Percentiles rank a stretch among this genome's conserved stretches.
phyloP scores from a whole-genome alignment of 2,888 invertebrate species.

The Lottia gigantea region DNA sequence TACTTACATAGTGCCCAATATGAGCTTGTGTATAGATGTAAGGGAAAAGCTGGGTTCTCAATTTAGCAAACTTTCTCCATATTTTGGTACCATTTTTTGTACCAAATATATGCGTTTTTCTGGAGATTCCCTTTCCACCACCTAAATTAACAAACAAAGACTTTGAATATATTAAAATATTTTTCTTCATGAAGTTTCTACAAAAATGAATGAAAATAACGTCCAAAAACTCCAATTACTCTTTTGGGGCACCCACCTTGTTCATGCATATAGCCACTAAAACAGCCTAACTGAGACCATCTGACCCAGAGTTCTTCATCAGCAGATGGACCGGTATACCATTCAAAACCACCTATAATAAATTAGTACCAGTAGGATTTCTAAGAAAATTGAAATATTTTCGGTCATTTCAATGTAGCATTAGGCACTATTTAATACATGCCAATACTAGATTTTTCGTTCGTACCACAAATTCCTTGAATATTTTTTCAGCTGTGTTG shows the following conservation, averaged over 20 bases:
- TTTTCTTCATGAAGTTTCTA: too few relatives aligned
- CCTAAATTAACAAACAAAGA: neutral
- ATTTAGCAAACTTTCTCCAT: constrained; percentile 25
- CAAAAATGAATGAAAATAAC: too few relatives aligned
- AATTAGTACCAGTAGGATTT: too few relatives aligned
- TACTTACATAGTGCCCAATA: constrained; percentile 12
- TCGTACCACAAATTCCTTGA: too few relatives aligned
- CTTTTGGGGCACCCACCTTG: neutral
- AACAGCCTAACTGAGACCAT: constrained; percentile 26
- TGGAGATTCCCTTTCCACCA: constrained; percentile 9
- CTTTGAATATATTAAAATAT: too few relatives aligned
- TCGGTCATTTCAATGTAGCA: too few relatives aligned
- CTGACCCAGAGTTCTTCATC: constrained; percentile 20
- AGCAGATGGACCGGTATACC: constrained; percentile 13
- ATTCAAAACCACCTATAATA: constrained; percentile 22
- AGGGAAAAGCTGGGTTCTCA: constrained; percentile 22
- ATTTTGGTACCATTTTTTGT: constrained; percentile 10
- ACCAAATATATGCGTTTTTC: constrained; percentile 21
- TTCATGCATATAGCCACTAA: constrained; percentile 24
- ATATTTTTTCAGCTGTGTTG: too few relatives aligned
- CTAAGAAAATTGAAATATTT: too few relatives aligned
- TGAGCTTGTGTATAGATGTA: constrained; percentile 26
- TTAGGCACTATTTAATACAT: too few relatives aligned
- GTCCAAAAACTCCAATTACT: too few relatives aligned
- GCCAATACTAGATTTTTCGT: too few relatives aligned